Evolutionary conservation across 1,140 invertebrate species (phyloP), one percentile per base, ranked within the genome.

Genomic region (Melitaea cinxia): DNA sequence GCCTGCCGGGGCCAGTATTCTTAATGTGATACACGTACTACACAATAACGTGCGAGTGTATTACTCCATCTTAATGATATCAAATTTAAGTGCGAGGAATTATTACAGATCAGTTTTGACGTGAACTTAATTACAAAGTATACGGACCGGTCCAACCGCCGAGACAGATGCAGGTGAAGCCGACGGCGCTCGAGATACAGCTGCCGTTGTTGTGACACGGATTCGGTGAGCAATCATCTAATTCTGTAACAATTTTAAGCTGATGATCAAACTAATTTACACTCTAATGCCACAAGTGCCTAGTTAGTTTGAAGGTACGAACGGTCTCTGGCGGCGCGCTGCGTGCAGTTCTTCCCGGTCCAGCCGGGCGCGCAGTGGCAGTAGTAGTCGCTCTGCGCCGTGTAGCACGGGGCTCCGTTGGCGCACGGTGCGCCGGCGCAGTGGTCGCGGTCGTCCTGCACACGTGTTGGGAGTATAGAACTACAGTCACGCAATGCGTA

Each of bases 281-380:
- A n/a, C n/a, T n/a, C n/a, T n/a, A n/a, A n/a, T n/a, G n/a, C n/a
- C n/a, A n/a, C n/a, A n/a, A n/a, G n/a, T n/a, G n/a, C n/a, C n/a
- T n/a, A n/a, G n/a, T n/a, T n/a, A 30, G 7, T 10, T 30, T 30
- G 0, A 9, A 0, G 30, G 4, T n/a, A 33, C 82, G 73, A 2
- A 85, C 83, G 82, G 19, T 84, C 83, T 14, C 82, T 63, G 10
- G 67, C 70, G 57, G 93, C 91, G 55, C 93, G 93, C 70, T 95
- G 93, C 73, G 96, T 96, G 85, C 97, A 99, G 90, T 97, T 98
- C 83, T 96, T 96, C 28, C 98, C 98, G 63, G 95, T 94, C 94
- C 96, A 98, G 69, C 95, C 94, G 50, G 94, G 93, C 0, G 95
- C 94, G 91, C 98, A 99, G 85, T 97, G 95, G 87, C 97, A 99